Evolutionary conservation across 2,797 vertebrate species (phyloP).

Genomic region (Hafferia zeledoni): DNA sequence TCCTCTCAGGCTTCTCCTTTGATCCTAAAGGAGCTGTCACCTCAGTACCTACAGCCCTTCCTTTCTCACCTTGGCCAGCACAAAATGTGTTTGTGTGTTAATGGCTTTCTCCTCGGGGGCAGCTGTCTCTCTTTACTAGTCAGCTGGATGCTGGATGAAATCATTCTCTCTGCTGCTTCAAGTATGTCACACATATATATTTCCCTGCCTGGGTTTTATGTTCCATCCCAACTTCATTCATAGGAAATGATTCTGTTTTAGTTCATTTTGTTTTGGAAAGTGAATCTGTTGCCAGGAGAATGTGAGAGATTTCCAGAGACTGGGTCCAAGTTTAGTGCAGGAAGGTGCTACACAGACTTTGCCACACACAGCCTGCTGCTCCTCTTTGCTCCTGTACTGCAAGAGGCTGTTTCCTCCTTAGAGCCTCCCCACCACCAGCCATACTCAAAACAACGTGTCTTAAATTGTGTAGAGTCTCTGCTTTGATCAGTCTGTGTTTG

Average conservation of each 20-base stretch:
- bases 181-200: constrained; percentile 15
- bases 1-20: constrained; percentile 58
- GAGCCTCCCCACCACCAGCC: neutral
- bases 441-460: neutral
- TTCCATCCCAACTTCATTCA: constrained; percentile 14
- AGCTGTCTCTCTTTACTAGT: constrained; percentile 25
- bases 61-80: constrained; percentile 60
- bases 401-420: neutral
- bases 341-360: constrained; percentile 25
- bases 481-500: neutral
- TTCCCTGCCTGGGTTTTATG: constrained; percentile 6
- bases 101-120: constrained; percentile 34
- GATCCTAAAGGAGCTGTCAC: constrained; percentile 65
- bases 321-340: constrained; percentile 15
- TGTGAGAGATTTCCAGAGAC: constrained; percentile 40
- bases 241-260: constrained; percentile 40
- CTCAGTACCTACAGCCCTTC: constrained; percentile 49
- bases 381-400: neutral
- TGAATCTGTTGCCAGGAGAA: constrained; percentile 35
- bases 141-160: constrained; percentile 46
- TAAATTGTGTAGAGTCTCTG: neutral
- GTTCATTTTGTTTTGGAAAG: constrained; percentile 63
- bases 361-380: constrained; percentile 34
- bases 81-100: constrained; percentile 65
- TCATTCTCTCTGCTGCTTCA: constrained; percentile 38